A percentile compares a stretch with the other conserved stretches of the same genome.
Conservation (phyloP, 2,888 invertebrate genomes). For the Stenodera caucasica region DNA sequence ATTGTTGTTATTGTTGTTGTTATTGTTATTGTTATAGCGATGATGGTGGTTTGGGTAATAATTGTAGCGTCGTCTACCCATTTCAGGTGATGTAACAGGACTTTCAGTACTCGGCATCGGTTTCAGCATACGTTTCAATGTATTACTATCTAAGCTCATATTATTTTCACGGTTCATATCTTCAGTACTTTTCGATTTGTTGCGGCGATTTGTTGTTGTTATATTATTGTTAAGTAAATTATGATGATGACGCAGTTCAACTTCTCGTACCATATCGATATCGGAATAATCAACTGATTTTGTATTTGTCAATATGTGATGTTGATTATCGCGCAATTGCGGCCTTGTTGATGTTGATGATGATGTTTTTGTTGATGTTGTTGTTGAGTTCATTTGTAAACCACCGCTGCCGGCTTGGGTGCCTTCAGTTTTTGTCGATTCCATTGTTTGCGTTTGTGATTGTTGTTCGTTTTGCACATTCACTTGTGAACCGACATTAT, state of each 20-base stretch:
- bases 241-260: slow-evolving; percentile 68
- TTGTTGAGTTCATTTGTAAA: slow-evolving; percentile 61
- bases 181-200: slow-evolving; percentile 88
- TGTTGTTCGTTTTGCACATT: slow-evolving; percentile 52
- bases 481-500: slow-evolving; percentile 68
- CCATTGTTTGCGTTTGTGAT: slow-evolving; percentile 54
- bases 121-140: slow-evolving; percentile 90
- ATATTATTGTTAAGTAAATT: slow-evolving; percentile 76
- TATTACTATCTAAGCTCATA: slow-evolving; percentile 73
- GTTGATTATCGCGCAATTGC: slow-evolving; percentile 50
- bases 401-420: slow-evolving; percentile 83
- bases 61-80: slow-evolving; percentile 78
- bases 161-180: slow-evolving; percentile 67
- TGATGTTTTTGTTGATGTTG: no score
- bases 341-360: slow-evolving; percentile 63
- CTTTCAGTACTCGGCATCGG: slow-evolving; percentile 90
- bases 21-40: slow-evolving; percentile 63
- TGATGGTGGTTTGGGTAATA: slow-evolving; percentile 67
- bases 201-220: slow-evolving; percentile 60
- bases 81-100: slow-evolving; percentile 89
- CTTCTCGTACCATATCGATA: slow-evolving; percentile 71
- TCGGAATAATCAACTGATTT: slow-evolving; percentile 71
- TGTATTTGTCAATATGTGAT: slow-evolving; percentile 58
- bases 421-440: slow-evolving; percentile 73
- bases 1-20: no score